Percentiles rank a stretch among this genome's conserved stretches.
Evolutionary conservation across 2,888 invertebrate species (phyloP).

Genomic region (Athalia rosae): DNA sequence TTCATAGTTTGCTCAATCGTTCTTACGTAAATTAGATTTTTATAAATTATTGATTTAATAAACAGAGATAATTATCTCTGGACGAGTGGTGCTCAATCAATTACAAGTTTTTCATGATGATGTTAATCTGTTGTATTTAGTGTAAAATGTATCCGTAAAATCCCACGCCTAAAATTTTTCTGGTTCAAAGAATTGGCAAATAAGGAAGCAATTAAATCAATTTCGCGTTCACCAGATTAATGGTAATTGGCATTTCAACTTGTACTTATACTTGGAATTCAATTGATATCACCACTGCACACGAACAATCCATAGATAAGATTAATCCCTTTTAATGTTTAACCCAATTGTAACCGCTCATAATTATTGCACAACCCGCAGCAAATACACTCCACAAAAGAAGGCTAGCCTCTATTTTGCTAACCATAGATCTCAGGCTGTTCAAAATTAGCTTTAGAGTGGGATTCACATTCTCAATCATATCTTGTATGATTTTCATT

Average conservation of each 20-base stretch:
- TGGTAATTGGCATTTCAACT: not conserved
- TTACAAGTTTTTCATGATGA: too few relatives aligned
- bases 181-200: not conserved
- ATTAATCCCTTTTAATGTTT: slow-evolving; percentile 25
- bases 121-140: not conserved
- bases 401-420: slow-evolving; percentile 75
- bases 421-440: slow-evolving; percentile 72
- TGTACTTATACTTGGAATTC: slow-evolving; percentile 23
- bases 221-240: not conserved
- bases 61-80: too few relatives aligned
- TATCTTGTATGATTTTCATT: slow-evolving; percentile 75
- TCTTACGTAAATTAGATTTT: too few relatives aligned
- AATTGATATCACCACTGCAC: not conserved
- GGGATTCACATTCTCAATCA: slow-evolving; percentile 69
- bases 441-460: slow-evolving; percentile 74
- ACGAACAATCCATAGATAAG: slow-evolving; percentile 16
- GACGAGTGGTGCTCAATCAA: too few relatives aligned
- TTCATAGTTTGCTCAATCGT: too few relatives aligned
- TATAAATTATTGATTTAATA: too few relatives aligned
- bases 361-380: slow-evolving; percentile 76
- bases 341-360: slow-evolving; percentile 64
- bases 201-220: not conserved
- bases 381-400: slow-evolving; percentile 77
- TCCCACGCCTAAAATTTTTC: not conserved
- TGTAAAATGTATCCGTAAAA: not conserved